phyloP scores from a whole-genome alignment of 2,797 vertebrate species.

The Anas capensis region DNA sequence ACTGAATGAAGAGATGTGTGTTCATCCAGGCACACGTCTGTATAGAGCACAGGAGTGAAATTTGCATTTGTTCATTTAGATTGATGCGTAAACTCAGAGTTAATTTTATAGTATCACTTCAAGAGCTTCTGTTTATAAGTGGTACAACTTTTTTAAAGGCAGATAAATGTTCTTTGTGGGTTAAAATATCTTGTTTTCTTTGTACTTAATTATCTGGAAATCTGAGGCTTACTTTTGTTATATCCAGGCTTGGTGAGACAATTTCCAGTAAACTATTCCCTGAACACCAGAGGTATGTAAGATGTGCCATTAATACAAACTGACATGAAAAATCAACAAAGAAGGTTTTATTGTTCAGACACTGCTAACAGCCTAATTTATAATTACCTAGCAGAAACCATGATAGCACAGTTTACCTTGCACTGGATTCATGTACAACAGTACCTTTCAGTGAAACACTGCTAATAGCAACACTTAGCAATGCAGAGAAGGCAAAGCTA shows the following conservation, averaged over 20 bases:
- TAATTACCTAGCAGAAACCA: neutral
- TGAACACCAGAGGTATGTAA: neutral
- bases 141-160: neutral
- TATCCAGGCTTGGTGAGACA: neutral
- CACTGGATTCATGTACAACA: neutral
- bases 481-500: neutral
- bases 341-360: neutral
- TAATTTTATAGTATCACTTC: neutral
- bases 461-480: neutral
- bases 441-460: neutral
- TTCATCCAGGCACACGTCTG: neutral
- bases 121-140: neutral
- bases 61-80: neutral
- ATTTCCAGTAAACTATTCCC: neutral
- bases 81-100: neutral
- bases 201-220: neutral
- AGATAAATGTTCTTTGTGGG: neutral
- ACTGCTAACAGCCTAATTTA: neutral
- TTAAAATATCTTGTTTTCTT: slow-evolving; percentile 2
- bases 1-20: rapidly evolving
- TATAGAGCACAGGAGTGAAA: neutral
- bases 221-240: neutral
- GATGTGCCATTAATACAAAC: neutral
- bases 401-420: neutral
- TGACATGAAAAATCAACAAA: neutral